Evolutionary conservation across 2,797 vertebrate species (phyloP), one percentile per base, ranked within the genome.

Genomic region (Acanthurus tractus): DNA sequence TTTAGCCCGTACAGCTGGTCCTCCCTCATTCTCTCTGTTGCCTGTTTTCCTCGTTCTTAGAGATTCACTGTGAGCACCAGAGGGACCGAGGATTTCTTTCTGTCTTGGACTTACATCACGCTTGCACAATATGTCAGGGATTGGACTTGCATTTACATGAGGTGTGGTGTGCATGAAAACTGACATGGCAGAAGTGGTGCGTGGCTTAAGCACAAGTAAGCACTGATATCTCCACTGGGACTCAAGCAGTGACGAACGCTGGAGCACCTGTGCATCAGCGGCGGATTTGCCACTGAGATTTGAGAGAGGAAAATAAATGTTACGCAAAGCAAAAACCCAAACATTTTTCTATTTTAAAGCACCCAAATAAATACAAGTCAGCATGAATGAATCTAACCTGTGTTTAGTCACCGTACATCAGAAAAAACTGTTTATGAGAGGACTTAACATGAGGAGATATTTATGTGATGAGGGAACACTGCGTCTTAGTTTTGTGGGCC

Each of bases 61-160:
- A 72, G 65, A 55, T 63, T 53, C 53, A 23, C 59, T 76, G 61
- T 44, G 54, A 81, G 68, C 74, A 61, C 67, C 38, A 34, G 67
- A 87, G 88, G 74, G 81, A 74, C 46, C 13, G 36, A 85, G 79
- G 75, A 81, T 82, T 82, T 72, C 67, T 81, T 56, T 87, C 83
- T 88, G 83, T 91, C 88, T 77, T 62, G 6, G 42, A 64, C 87
- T 94, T 91, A 88, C 88, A 90, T 91, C 91, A 92, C 79, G 2
- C 78, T 92, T 88, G 89, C 92, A 87, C 70, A 83, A 79, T 36
- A 70, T 91, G 82, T 90, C 88, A 83, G 70, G 64, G 79, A 88
- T 67, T 74, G 62, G 76, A 83, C 76, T 62, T 38, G 72, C 63
- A 42, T 86, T 84, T 76, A 70, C 68, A 88, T 68, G 64, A 79